Conservation (phyloP, 2,113 vertebrate genomes). For the Xyliphius kryptos region DNA sequence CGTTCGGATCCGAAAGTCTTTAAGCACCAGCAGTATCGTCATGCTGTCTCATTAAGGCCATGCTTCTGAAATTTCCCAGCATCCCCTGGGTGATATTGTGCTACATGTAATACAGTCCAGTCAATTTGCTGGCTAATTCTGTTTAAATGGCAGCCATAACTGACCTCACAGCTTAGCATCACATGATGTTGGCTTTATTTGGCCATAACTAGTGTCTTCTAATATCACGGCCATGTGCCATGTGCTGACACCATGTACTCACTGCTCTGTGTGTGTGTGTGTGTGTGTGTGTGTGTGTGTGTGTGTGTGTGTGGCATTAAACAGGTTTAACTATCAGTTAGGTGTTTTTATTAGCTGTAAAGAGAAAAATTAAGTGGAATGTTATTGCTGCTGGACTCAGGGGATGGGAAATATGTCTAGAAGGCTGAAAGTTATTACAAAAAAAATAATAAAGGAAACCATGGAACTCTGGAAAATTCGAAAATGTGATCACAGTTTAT, state of each 20-base stretch:
- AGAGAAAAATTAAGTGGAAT: too few relatives aligned
- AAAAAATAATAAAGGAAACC: too few relatives aligned
- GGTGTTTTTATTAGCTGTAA: too few relatives aligned
- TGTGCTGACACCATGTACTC: constrained; percentile 32
- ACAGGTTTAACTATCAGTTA: too few relatives aligned
- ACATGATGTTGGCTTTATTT: constrained; percentile 24
- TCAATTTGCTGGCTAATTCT: constrained; percentile 45
- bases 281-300: too few relatives aligned
- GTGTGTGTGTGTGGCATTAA: too few relatives aligned
- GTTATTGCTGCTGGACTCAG: too few relatives aligned
- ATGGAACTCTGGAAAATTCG: too few relatives aligned
- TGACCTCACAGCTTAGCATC: constrained; percentile 27
- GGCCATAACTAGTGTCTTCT: constrained; percentile 23
- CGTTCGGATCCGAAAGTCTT: constrained; percentile 19
- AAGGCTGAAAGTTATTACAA: too few relatives aligned
- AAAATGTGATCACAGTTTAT: too few relatives aligned
- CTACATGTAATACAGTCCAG: constrained; percentile 42
- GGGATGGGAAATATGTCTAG: too few relatives aligned
- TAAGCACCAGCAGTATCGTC: constrained; percentile 23
- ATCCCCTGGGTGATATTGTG: constrained; percentile 39
- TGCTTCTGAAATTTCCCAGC: constrained; percentile 31
- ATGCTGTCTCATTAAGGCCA: constrained; percentile 10
- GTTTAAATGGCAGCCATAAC: constrained; percentile 38
- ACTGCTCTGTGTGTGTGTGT: too few relatives aligned
- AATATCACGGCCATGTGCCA: constrained; percentile 21